phyloP scores from a whole-genome alignment of 2,113 vertebrate genomes.

The Odocoileus hemionus region DNA sequence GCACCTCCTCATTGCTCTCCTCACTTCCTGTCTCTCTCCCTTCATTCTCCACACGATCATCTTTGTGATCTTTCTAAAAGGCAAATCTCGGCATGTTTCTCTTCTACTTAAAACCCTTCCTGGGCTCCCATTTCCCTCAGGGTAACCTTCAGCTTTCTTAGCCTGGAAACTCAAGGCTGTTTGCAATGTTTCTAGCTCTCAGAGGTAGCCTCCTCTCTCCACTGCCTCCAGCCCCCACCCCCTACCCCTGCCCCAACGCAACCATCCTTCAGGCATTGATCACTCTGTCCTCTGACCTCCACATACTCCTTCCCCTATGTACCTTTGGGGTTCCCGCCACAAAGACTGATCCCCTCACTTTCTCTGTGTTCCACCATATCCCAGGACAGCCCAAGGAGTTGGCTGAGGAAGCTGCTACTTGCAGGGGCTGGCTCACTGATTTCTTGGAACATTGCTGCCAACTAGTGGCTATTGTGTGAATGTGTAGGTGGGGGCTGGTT shows the following conservation, averaged over 20 bases:
- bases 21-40: background rate
- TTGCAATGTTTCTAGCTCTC: background rate
- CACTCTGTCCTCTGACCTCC: background rate
- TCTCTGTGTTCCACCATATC: background rate
- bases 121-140: background rate
- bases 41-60: background rate
- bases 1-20: background rate
- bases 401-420: background rate
- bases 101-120: background rate
- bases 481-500: background rate
- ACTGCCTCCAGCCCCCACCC: background rate
- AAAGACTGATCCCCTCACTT: background rate
- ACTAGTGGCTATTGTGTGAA: conserved; percentile 40
- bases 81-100: background rate
- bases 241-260: accelerated
- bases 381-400: background rate
- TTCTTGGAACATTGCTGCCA: conserved; percentile 41
- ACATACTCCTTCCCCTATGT: background rate
- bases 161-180: background rate
- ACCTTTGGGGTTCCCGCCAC: background rate
- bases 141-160: background rate
- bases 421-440: background rate
- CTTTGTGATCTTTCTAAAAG: background rate
- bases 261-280: background rate
- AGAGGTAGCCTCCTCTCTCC: background rate